Base-by-base conservation (phyloP, 2,113 vertebrate genomes). In the Zosterops hypoxanthus region DNA sequence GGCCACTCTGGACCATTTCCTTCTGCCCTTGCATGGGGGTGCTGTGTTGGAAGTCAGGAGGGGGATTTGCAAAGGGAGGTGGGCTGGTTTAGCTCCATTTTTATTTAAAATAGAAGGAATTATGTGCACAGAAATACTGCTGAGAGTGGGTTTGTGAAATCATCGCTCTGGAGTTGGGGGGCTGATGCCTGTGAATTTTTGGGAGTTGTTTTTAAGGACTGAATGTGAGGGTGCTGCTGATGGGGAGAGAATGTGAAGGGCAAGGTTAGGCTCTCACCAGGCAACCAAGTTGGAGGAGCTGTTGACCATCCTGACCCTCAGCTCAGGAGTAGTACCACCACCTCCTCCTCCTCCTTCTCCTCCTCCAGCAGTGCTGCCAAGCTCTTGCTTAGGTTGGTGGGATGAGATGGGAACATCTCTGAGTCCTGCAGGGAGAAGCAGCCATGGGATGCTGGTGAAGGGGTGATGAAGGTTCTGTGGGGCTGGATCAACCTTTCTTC, bases 1-100 rank as follows among this genome's bases (percentile, higher is more conserved):
- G 63, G 39, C 24, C 44, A 18, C 5, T 36, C 26, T 0, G 1
- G 26, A 28, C 20, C 4, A 0, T 57, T 65, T 33, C 17, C 65
- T 17, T 21, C 17, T 70, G 31, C 68, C 60, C 34, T 69, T 50
- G 44, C 52, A 24, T 0, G 0, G 6, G 24, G 8, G 1, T 29
- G 41, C 36, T 0, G 0, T 33, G 52, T 23, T 59, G 44, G 42
- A 33, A 39, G 16, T 11, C 31, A 26, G 36, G 39, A 70, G 56
- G n/a, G 78, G 49, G 12, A 50, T 71, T 55, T 79, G 41, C 61
- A 53, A 39, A 55, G 69, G 44, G 26, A 71, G 15, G 6, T 44
- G 52, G 50, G 56, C 44, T 87, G 69, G 1, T 14, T 59, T 17
- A 20, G 26, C 60, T 87, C 34, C 34, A 18, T 19, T 86, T 86